Evolutionary conservation across 2,888 invertebrate species (phyloP), one percentile per base, ranked within the genome.

Genomic region (Callinectes sapidus): DNA sequence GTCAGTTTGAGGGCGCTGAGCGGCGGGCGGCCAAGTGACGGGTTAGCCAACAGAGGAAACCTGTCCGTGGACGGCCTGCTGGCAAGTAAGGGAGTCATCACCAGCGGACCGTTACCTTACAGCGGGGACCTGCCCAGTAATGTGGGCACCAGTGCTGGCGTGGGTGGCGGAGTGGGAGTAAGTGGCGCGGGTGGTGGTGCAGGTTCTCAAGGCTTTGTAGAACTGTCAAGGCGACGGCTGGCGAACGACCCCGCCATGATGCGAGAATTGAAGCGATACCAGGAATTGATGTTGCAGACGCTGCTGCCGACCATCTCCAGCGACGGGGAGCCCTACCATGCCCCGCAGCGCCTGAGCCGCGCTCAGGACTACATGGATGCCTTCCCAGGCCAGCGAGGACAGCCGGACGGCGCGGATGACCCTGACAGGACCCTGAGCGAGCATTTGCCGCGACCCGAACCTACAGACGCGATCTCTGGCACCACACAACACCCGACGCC

Each of bases 211-310:
- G 35, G 77, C 28, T 81, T 92, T 18, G 90, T 54, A 1, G 92
- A 92, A 54, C 87, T 90, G 28, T 87, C 92, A n/a, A 86, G 86
- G 39, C 66, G 92, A 35, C 89, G 94, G n/a, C 91, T 91, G 42
- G 94, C 94, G 35, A 94, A 94, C 55, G 94, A 94, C 90, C 94
- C 94, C 5, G 90, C 89, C 77, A 94, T 94, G 94, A 94, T 94
- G 94, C 87, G 91, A 61, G 94, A 94, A 54, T 77, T 94, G 13
- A 89, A 91, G 32, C 89, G 94, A 16, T 94, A 94, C 91, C 90
- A 91, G 55, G 91, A 88, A n/a, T 66, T 94, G 5, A 94, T 94
- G 94, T 77, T 94, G n/a, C 85, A 92, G 77, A 94, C 94, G 13
- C 89, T 92, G 23, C 85, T 94, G 5, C 94, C 94, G n/a, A 48